Percentiles rank a stretch among this genome's conserved stretches.
Evolutionary conservation across 2,888 invertebrate genomes (phyloP).

Genomic region (Lycaena phlaeas): DNA sequence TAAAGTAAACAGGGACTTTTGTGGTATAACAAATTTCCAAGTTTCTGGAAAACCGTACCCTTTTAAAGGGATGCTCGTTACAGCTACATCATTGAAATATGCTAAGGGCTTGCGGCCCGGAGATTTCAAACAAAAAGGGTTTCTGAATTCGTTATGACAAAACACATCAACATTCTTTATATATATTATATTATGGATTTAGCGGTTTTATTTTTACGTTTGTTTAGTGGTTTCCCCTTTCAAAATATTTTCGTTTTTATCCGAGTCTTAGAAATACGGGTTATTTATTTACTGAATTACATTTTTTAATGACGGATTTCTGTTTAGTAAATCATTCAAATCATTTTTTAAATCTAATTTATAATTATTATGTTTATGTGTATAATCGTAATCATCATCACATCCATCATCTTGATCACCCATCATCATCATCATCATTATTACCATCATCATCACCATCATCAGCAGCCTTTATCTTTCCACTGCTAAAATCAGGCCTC

Average conservation of each 20-base stretch:
- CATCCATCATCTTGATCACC: no score
- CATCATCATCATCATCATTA: no score
- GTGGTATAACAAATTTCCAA: conserved; percentile 17
- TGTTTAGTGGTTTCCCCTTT: background rate
- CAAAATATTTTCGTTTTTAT: background rate
- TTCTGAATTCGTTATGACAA: conserved; percentile 25
- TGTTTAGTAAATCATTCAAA: no score
- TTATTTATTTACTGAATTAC: no score
- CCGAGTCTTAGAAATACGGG: no score
- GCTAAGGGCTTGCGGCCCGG: conserved; percentile 27
- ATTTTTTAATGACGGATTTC: no score
- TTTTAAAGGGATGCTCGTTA: conserved; percentile 33
- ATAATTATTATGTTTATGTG: no score
- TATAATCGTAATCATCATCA: no score
- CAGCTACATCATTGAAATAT: conserved; percentile 39
- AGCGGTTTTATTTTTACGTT: background rate
- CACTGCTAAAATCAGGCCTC: no score
- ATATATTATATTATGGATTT: conserved; percentile 10
- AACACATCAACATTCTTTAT: conserved; percentile 24
- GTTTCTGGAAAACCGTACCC: conserved; percentile 27
- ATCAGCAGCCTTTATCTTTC: no score
- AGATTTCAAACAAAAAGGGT: conserved; percentile 27
- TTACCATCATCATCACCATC: no score
- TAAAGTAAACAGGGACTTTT: conserved; percentile 12
- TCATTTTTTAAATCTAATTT: no score